Evolutionary conservation across 2,797 vertebrate genomes (phyloP), one percentile per base, ranked within the genome.

Genomic region (Anabacerthia variegaticeps): DNA sequence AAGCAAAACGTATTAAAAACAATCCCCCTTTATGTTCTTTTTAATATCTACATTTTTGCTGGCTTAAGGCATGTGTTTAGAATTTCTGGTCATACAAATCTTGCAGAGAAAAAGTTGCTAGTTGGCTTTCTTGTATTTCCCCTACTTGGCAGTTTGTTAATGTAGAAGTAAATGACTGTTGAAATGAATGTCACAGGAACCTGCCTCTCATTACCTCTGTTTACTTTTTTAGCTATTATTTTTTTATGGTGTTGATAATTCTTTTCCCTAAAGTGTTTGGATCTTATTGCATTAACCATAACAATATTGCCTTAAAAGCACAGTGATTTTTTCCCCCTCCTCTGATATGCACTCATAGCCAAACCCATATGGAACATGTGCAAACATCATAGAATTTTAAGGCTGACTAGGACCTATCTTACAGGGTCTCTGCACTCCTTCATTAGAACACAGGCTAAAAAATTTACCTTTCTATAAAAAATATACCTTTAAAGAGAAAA

Each of bases 341-440:
- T 65, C 32, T 79, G 26, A 36, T 27, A 69, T 7, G 7, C 27
- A 62, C 27, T 59, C 19, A 3, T 54, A 73, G 43, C 58, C 87
- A 84, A 96, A 96, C 49, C 1, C 0, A 81, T 46, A 52, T 69
- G 71, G 73, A 94, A 82, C 93, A 48, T 20, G n/a, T 4, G 77
- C n/a, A 88, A 89, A 79, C 58, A 88, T 79, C 66, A 52, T 17
- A 77, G 75, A 93, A 96, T 92, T 88, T 93, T 73, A 89, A 34
- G 83, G 67, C 44, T 89, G 37, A 51, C 19, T 61, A 41, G 8
- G 3, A 24, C 65, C 12, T 12, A 15, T 62, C 27, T 76, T 88
- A 82, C 43, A 81, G 83, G 65, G 46, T 80, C 41, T 68, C 36
- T 66, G 43, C 24, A n/a, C 6, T 67, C 44, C 22, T 93, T 91